A percentile compares a stretch with the other conserved stretches of the same genome.
phyloP scores from a whole-genome alignment of 2,113 vertebrate species.

The Martes martes region DNA sequence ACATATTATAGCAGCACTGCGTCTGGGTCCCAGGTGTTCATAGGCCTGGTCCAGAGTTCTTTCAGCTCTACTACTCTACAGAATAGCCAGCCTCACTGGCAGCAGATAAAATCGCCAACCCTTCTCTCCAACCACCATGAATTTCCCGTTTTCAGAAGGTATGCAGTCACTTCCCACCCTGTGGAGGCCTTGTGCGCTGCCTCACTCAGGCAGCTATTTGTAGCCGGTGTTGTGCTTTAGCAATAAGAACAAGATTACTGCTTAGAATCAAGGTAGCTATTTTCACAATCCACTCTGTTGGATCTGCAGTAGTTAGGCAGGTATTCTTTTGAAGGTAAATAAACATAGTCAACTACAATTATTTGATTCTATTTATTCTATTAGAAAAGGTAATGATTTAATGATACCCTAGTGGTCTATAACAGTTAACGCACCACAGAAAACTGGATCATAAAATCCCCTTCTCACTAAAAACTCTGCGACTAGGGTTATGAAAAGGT shows the following conservation, averaged over 20 bases:
- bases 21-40: neutral
- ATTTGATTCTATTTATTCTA: constrained; percentile 56
- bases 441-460: constrained; percentile 45
- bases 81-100: neutral
- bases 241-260: constrained; percentile 46
- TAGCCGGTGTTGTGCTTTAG: neutral
- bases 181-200: neutral
- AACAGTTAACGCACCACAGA: constrained; percentile 32
- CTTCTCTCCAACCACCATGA: neutral
- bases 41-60: neutral
- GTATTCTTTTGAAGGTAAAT: constrained; percentile 63
- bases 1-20: neutral
- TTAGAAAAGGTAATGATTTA: constrained; percentile 61
- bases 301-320: constrained; percentile 33
- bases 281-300: constrained; percentile 31
- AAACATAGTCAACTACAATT: constrained; percentile 56
- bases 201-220: neutral
- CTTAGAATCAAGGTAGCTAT: constrained; percentile 58
- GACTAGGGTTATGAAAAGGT: constrained; percentile 43
- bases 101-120: neutral
- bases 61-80: neutral
- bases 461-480: constrained; percentile 29
- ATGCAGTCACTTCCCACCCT: neutral
- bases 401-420: constrained; percentile 32
- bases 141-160: neutral